Evolutionary conservation across 2,113 vertebrate genomes (phyloP).

Genomic region (Cranoglanis bouderius): DNA sequence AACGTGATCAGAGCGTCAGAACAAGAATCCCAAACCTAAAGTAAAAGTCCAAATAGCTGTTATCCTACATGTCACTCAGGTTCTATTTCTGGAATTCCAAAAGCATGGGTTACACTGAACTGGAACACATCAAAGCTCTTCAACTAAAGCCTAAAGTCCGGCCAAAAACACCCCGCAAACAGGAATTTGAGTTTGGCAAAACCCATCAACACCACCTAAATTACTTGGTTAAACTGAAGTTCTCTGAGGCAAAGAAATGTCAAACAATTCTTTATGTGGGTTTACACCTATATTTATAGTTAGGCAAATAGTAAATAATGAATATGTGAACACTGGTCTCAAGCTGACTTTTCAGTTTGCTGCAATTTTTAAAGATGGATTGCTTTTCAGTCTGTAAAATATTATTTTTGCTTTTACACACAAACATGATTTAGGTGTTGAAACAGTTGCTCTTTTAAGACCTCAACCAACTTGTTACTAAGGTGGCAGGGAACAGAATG

Average conservation of each 20-base stretch:
- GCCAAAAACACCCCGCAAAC: constrained; percentile 49
- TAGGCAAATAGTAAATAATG: constrained; percentile 62
- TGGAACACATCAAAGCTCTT: constrained; percentile 71
- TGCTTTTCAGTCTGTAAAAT: constrained; percentile 31
- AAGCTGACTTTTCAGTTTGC: constrained; percentile 35
- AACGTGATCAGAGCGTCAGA: constrained; percentile 96
- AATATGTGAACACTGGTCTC: constrained; percentile 62
- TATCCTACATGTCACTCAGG: constrained; percentile 61
- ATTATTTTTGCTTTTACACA: constrained; percentile 28
- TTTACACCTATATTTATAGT: constrained; percentile 52
- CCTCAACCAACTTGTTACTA: constrained; percentile 64
- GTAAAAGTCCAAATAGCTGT: constrained; percentile 61
- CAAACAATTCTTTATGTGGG: constrained; percentile 58
- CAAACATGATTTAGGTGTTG: constrained; percentile 26
- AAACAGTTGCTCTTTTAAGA: constrained; percentile 64
- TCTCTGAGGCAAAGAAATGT: constrained; percentile 44
- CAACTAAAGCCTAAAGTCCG: constrained; percentile 43
- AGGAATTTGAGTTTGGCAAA: constrained; percentile 42
- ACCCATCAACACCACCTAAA: constrained; percentile 53
- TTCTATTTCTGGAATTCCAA: constrained; percentile 64
- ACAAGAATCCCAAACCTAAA: constrained; percentile 98
- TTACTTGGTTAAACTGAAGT: constrained; percentile 42
- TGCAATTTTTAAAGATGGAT: neutral
- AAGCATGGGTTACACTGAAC: constrained; percentile 56
- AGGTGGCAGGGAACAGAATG: constrained; percentile 67